Evolutionary conservation across 2,888 invertebrate species (phyloP).

Genomic region (Dynastes grantii): DNA sequence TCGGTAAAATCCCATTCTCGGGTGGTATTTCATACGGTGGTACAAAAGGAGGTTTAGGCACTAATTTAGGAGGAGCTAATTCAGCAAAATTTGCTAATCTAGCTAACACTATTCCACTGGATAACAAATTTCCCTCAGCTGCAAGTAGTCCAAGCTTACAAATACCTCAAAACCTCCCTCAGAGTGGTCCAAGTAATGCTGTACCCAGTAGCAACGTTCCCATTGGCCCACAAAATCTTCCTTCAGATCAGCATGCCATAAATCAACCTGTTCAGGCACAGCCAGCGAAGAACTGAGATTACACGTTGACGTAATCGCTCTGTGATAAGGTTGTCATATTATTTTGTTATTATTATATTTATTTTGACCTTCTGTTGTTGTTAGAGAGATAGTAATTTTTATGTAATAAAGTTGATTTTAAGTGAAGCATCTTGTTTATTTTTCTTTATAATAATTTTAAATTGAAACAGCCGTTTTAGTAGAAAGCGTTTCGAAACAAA

Average conservation of each 20-base stretch:
- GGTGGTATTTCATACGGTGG: slow-evolving; percentile 13
- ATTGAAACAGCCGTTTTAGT: neutral
- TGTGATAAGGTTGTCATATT: slow-evolving; percentile 43
- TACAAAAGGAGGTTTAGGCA: neutral
- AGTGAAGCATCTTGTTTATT: neutral
- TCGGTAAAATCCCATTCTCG: slow-evolving; percentile 5
- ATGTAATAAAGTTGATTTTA: slow-evolving; percentile 7
- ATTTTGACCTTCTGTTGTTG: slow-evolving; percentile 18
- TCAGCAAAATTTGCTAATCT: neutral
- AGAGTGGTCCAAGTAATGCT: neutral
- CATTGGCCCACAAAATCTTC: neutral
- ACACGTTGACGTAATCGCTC: slow-evolving; percentile 14
- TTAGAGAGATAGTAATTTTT: slow-evolving; percentile 3
- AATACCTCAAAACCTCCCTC: neutral
- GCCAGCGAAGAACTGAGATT: slow-evolving; percentile 27
- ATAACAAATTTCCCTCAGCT: neutral
- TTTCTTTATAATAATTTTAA: neutral
- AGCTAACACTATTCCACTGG: slow-evolving; percentile 6
- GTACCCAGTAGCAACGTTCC: neutral
- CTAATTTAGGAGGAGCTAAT: neutral
- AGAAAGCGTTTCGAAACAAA: slow-evolving; percentile 3
- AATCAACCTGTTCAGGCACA: slow-evolving; percentile 22
- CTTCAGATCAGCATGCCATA: slow-evolving; percentile 9
- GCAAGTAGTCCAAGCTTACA: neutral
- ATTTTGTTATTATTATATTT: slow-evolving; percentile 31